Percentiles rank a stretch among this genome's conserved stretches.
Conservation (phyloP, 2,797 vertebrate genomes). For the Buceros bicornis region DNA sequence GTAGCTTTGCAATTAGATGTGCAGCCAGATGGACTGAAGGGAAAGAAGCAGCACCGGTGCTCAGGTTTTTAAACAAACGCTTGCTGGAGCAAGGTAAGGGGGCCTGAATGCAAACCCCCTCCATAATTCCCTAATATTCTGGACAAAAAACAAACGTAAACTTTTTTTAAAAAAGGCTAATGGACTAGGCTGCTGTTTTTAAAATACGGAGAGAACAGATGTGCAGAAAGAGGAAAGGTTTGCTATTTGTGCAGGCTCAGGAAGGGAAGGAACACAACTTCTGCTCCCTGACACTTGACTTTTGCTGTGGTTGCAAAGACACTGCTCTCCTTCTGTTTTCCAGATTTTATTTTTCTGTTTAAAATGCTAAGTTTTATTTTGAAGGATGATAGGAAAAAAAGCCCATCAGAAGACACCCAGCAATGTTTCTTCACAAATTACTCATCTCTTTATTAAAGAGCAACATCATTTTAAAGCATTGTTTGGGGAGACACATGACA, state of each 20-base stretch:
- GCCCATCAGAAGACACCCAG: background rate
- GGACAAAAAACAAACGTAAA: background rate
- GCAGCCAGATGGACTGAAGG: background rate
- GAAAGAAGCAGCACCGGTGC: background rate
- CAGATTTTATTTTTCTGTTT: background rate
- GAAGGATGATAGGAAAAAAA: background rate
- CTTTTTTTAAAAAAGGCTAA: background rate
- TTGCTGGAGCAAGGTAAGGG: background rate
- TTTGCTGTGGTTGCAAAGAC: background rate
- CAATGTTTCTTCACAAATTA: background rate
- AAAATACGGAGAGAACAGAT: background rate
- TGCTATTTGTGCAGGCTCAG: background rate
- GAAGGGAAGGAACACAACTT: background rate
- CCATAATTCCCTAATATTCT: background rate
- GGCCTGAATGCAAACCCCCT: background rate
- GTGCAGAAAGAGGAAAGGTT: background rate
- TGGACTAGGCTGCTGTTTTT: background rate
- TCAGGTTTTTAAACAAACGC: background rate
- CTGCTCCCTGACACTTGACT: background rate
- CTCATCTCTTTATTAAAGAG: background rate
- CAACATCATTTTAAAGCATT: background rate
- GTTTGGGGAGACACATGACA: background rate
- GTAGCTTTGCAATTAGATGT: background rate
- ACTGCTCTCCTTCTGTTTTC: accelerated
- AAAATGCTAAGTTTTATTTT: background rate